Base-by-base conservation (phyloP, 2,888 invertebrate species). In the Aquatica leii region DNA sequence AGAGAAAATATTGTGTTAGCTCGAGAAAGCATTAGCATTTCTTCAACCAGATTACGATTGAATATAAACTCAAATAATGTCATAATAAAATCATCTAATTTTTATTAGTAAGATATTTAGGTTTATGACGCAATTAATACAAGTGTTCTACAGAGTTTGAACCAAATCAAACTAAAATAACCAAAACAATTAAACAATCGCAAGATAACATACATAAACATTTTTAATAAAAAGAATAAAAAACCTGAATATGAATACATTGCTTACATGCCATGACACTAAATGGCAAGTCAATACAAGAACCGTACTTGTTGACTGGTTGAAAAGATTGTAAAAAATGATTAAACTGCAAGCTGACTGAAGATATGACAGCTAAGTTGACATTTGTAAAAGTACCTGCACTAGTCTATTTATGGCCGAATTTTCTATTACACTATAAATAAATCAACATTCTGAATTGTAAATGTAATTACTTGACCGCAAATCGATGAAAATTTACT, bases 271-370 rank as follows among this genome's bases (percentile, higher is more conserved):
- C 40, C 59, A 21, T 65, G 65, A 60, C 65, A 60, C 48, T 65
- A 65, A 65, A 65, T 65, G 60, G 60, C 57, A 60, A 60, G 52
- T 51, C 65, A 57, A 60, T 65, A 65, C 57, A 65, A 24, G 64
- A 56, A 60, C 59, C 48, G 59, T 59, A 56, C 60, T 57, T 60
- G 65, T 56, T 41, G 59, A 52, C 37, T 57, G 43, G 56, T 56
- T 54, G 54, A 35, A 20, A 40, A 65, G 57, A 65, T 60, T 60
- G 51, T 40, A 55, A 41, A 24, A 59, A 50, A 59, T 59, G 64
- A 64, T 59, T 51, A 43, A 64, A 50, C 56, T 41, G 50, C 59
- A 54, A 60, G 51, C 60, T 56, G 40, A 18, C 54, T 52, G 57
- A 52, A 57, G 55, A 65, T 60, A 35, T 57, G 65, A 60, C 60